Conservation (phyloP, 2,888 invertebrate species). For the Synanthedon andrenaeformis region DNA sequence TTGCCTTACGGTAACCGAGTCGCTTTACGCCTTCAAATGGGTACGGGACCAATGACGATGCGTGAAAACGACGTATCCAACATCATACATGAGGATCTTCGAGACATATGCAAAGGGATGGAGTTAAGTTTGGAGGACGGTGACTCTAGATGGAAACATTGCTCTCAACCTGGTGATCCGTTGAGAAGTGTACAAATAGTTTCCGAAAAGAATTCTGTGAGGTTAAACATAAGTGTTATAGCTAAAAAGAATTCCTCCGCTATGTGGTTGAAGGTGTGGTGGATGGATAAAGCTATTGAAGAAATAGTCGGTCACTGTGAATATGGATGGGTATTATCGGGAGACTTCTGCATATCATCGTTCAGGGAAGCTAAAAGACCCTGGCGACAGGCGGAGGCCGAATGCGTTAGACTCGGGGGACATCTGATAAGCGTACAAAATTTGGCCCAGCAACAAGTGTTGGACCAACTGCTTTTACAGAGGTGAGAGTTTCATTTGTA, state of each 20-base stretch:
- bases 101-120: slow-evolving; percentile 66
- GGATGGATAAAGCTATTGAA: slow-evolving; percentile 73
- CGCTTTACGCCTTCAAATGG: slow-evolving; percentile 72
- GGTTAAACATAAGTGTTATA: slow-evolving; percentile 53
- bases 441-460: slow-evolving; percentile 72
- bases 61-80: slow-evolving; percentile 43
- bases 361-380: slow-evolving; percentile 68
- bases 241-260: slow-evolving; percentile 49
- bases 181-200: slow-evolving; percentile 71
- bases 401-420: slow-evolving; percentile 74
- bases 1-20: slow-evolving; percentile 79
- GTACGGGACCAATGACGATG: slow-evolving; percentile 44
- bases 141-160: slow-evolving; percentile 70
- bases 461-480: slow-evolving; percentile 74
- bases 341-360: slow-evolving; percentile 75
- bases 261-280: slow-evolving; percentile 72
- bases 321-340: slow-evolving; percentile 77
- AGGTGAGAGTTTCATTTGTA: slow-evolving; percentile 63
- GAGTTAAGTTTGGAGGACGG: slow-evolving; percentile 70
- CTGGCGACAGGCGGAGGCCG: slow-evolving; percentile 77
- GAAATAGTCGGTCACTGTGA: slow-evolving; percentile 75
- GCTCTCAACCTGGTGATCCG: slow-evolving; percentile 70
- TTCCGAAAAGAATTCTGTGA: slow-evolving; percentile 69
- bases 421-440: slow-evolving; percentile 77
- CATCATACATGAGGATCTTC: slow-evolving; percentile 44